phyloP scores from a whole-genome alignment of 2,113 vertebrate genomes.

The Pandion haliaetus region DNA sequence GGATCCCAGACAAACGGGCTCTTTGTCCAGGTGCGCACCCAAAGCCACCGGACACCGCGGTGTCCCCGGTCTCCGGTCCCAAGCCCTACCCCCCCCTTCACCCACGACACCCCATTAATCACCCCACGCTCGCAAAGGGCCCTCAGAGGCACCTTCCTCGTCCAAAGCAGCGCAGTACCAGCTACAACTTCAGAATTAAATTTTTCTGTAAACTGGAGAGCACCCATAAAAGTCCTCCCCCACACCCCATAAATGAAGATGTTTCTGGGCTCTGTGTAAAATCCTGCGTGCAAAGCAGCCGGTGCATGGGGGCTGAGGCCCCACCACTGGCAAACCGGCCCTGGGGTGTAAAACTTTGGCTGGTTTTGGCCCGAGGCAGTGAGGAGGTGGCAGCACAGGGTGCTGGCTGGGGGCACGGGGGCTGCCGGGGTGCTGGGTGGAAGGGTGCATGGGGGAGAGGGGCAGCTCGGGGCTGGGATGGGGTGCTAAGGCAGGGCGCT shows the following conservation, averaged over 20 bases:
- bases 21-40: background rate
- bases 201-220: accelerated
- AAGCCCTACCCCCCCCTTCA: background rate
- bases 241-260: accelerated
- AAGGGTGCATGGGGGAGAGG: background rate
- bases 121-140: background rate
- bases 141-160: background rate
- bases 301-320: background rate
- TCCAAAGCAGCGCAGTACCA: background rate
- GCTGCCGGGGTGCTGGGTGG: background rate
- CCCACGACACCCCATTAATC: accelerated
- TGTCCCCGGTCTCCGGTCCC: background rate
- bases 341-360: background rate
- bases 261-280: background rate
- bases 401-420: background rate
- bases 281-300: background rate
- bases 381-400: background rate
- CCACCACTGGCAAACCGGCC: background rate
- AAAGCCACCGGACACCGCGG: background rate
- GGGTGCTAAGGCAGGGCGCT: background rate
- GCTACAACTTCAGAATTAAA: background rate
- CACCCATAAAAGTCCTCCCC: background rate
- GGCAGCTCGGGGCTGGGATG: background rate
- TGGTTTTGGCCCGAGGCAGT: background rate
- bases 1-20: background rate